These are phyloP conservation scores for Rhodophaea formosa DNA, from an alignment of 2,888 invertebrate species.

Conservation along the genomic window DNA sequence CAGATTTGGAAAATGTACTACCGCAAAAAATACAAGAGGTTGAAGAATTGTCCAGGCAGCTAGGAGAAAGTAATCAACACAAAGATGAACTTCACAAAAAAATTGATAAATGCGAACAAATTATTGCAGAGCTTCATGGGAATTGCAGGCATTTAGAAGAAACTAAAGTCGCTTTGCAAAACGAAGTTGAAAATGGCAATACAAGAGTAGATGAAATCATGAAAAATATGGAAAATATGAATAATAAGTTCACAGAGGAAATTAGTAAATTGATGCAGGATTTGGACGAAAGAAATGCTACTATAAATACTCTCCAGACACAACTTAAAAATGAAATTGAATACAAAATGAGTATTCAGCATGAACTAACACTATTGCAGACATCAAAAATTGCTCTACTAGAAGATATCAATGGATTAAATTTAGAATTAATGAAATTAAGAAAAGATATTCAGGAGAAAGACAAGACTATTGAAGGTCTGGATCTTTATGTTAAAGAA, in stretches of 20 bases:
- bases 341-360: slow-evolving; percentile 48
- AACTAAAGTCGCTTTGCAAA: slow-evolving; percentile 39
- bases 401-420: slow-evolving; percentile 37
- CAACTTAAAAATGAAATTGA: slow-evolving; percentile 58
- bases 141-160: slow-evolving; percentile 43
- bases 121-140: slow-evolving; percentile 37
- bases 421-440: slow-evolving; percentile 31
- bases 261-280: slow-evolving; percentile 43
- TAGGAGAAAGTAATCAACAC: slow-evolving; percentile 37
- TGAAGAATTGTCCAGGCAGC: slow-evolving; percentile 38
- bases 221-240: slow-evolving; percentile 46
- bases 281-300: slow-evolving; percentile 52
- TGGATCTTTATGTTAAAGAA: slow-evolving; percentile 40
- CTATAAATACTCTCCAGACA: slow-evolving; percentile 47
- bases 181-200: slow-evolving; percentile 45
- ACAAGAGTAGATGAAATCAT: slow-evolving; percentile 38
- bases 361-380: slow-evolving; percentile 41
- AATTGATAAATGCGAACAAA: slow-evolving; percentile 39
- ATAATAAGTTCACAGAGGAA: slow-evolving; percentile 41
- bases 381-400: slow-evolving; percentile 33
- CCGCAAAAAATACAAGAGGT: slow-evolving; percentile 45
- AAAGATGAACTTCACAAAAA: slow-evolving; percentile 47
- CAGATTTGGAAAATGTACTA: slow-evolving; percentile 39
- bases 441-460: slow-evolving; percentile 39
- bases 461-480: slow-evolving; percentile 38